Conservation (phyloP, 2,888 invertebrate genomes). For the Epirrhoe tristata region DNA sequence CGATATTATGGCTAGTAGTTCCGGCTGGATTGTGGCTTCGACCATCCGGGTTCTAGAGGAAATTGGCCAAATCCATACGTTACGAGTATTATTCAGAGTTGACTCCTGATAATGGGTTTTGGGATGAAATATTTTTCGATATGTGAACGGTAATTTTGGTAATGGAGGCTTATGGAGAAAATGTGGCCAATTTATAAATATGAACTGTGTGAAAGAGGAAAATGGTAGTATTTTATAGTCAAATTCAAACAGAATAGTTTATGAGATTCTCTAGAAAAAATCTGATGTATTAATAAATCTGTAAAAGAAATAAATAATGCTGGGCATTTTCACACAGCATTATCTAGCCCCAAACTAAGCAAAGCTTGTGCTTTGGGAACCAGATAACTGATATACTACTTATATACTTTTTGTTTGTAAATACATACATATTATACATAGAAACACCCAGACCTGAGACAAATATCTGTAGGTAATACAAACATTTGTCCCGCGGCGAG, state of each 20-base stretch:
- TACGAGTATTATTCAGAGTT: constrained; percentile 57
- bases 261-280: not conserved
- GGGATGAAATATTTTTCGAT: constrained; percentile 49
- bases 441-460: too few relatives aligned
- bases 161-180: constrained; percentile 34
- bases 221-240: not conserved
- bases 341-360: too few relatives aligned
- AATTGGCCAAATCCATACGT: constrained; percentile 59
- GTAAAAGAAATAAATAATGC: too few relatives aligned
- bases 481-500: too few relatives aligned
- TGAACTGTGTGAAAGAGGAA: constrained; percentile 11
- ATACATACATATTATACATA: too few relatives aligned
- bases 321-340: too few relatives aligned
- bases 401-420: too few relatives aligned
- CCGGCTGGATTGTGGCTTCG: constrained; percentile 4
- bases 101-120: constrained; percentile 45
- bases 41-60: constrained; percentile 53
- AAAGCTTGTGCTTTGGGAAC: too few relatives aligned
- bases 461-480: too few relatives aligned
- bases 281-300: not conserved
- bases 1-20: constrained; percentile 7
- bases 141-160: constrained; percentile 48
- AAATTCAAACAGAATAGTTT: not conserved
- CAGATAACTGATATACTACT: too few relatives aligned
- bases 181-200: constrained; percentile 25